phyloP scores from a whole-genome alignment of 2,797 vertebrate genomes.

The Mastacembelus armatus region DNA sequence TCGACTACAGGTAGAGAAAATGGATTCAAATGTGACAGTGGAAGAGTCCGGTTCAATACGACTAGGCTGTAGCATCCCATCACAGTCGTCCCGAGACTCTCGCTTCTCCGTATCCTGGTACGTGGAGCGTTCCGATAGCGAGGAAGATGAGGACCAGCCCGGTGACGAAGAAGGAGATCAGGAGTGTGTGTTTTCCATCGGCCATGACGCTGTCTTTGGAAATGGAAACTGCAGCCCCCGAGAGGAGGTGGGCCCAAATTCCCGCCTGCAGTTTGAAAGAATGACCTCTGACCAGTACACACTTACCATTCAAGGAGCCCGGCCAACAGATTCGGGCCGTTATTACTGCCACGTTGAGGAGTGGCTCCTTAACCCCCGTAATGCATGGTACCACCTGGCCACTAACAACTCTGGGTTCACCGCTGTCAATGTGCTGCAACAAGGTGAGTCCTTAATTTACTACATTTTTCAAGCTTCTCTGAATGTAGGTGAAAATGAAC shows the following conservation, averaged over 20 bases:
- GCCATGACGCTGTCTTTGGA: constrained; percentile 90
- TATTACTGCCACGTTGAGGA: constrained; percentile 96
- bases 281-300: constrained; percentile 89
- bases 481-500: constrained; percentile 9
- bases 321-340: constrained; percentile 86
- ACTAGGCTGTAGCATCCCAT: constrained; percentile 91
- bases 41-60: constrained; percentile 88
- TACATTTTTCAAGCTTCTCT: constrained; percentile 6
- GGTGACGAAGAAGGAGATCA: constrained; percentile 57
- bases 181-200: constrained; percentile 89
- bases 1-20: constrained; percentile 91
- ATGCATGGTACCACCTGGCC: constrained; percentile 92
- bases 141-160: constrained; percentile 66
- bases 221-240: constrained; percentile 86
- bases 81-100: constrained; percentile 91
- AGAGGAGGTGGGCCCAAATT: constrained; percentile 78
- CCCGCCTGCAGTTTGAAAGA: constrained; percentile 93
- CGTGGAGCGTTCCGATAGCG: constrained; percentile 75
- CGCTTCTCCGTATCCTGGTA: constrained; percentile 97
- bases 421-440: constrained; percentile 86
- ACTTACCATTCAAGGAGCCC: constrained; percentile 89
- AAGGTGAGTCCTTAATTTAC: constrained; percentile 81
- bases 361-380: constrained; percentile 93
- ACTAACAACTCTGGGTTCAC: constrained; percentile 92
- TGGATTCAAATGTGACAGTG: constrained; percentile 90